Conservation (phyloP, 2,797 vertebrate genomes). For the Forpus xanthops region DNA sequence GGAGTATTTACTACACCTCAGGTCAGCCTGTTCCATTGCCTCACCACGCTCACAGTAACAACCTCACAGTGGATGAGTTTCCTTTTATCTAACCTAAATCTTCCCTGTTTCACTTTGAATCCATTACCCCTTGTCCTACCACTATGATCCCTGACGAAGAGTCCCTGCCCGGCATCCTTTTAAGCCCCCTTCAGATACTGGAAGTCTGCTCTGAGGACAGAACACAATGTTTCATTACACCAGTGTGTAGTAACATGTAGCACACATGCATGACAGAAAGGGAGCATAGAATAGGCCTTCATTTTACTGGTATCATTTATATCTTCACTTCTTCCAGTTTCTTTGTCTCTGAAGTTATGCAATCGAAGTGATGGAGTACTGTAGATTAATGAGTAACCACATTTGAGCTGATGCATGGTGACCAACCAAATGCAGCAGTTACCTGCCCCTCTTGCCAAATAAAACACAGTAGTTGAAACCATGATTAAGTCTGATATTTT, state of each 20-base stretch:
- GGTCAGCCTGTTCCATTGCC: too few species aligned
- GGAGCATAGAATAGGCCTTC: not conserved
- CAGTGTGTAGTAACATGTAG: not conserved
- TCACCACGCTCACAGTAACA: not conserved
- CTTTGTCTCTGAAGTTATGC: not conserved
- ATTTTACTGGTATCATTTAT: not conserved
- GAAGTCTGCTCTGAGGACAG: not conserved
- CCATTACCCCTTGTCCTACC: not conserved
- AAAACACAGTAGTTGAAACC: conserved; percentile 10
- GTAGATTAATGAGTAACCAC: not conserved
- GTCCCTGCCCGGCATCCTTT: not conserved
- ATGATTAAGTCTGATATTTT: conserved; percentile 18
- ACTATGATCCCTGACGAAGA: not conserved
- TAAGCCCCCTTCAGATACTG: not conserved
- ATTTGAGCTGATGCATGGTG: not conserved
- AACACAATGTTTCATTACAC: not conserved
- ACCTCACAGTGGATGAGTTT: not conserved
- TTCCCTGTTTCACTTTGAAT: not conserved
- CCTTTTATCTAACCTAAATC: not conserved
- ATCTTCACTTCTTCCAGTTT: not conserved
- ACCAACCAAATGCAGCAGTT: not conserved
- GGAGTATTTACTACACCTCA: not conserved
- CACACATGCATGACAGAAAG: not conserved
- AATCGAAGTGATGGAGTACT: not conserved
- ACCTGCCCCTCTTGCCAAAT: not conserved